Percentiles rank a stretch among this genome's conserved stretches.
phyloP scores from a whole-genome alignment of 2,797 vertebrate species.

The Alcedo atthis region DNA sequence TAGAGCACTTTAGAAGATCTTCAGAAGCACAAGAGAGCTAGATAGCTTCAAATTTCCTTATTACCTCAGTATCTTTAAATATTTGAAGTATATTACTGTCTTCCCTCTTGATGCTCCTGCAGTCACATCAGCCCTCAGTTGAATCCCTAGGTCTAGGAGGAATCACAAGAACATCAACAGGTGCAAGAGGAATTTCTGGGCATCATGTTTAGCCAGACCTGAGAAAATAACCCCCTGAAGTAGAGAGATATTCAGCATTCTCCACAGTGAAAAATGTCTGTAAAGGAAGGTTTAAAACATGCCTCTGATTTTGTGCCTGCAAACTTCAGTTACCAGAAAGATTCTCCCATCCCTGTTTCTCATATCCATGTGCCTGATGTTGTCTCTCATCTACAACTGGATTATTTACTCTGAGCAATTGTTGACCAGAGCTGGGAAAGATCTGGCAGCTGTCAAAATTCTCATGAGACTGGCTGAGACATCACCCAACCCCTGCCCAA shows the following conservation, averaged over 20 bases:
- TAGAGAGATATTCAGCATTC: background rate
- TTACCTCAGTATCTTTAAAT: background rate
- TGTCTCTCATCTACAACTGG: background rate
- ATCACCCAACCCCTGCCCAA: background rate
- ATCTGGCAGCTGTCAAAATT: background rate
- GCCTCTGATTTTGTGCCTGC: background rate
- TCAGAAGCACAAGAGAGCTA: background rate
- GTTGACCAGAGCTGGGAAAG: background rate
- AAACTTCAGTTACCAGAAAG: background rate
- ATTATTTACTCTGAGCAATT: background rate
- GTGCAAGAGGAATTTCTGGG: background rate
- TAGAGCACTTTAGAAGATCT: background rate
- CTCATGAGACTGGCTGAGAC: accelerated
- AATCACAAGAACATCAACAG: background rate
- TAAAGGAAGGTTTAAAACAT: background rate
- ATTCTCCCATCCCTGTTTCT: background rate
- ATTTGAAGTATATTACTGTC: background rate
- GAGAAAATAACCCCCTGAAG: background rate
- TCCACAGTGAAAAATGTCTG: background rate
- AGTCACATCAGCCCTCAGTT: background rate
- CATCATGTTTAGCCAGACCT: background rate
- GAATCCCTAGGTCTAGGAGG: background rate
- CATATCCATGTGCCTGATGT: background rate
- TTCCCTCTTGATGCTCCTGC: background rate
- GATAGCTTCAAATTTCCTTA: background rate